Evolutionary conservation across 2,113 vertebrate species (phyloP).

Genomic region (Periophthalmus modestus): DNA sequence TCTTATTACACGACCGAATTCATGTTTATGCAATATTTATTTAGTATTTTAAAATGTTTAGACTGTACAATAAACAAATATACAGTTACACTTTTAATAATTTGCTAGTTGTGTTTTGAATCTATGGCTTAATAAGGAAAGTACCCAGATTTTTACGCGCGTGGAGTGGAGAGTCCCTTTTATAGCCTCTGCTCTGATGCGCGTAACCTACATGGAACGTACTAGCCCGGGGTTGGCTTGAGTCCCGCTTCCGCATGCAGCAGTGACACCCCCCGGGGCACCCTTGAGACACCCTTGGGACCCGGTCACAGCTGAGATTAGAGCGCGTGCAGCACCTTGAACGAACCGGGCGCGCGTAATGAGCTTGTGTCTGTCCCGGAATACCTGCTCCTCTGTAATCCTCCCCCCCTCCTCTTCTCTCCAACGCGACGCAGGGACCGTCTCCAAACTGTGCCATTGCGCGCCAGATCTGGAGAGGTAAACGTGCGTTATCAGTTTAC

Average conservation of each 20-base stretch:
- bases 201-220: not conserved
- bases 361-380: slow-evolving; percentile 69
- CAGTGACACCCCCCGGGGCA: slow-evolving; percentile 1
- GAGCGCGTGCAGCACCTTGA: slow-evolving; percentile 32
- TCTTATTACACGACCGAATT: not conserved
- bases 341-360: slow-evolving; percentile 74
- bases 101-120: not conserved
- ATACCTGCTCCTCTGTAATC: slow-evolving; percentile 47
- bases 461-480: not conserved
- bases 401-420: slow-evolving; percentile 23
- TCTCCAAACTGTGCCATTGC: not conserved
- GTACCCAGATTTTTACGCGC: not conserved
- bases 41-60: not conserved
- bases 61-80: not conserved
- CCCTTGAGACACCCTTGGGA: slow-evolving; percentile 12
- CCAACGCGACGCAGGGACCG: not conserved
- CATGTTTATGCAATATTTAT: not conserved
- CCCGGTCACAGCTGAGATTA: slow-evolving; percentile 65
- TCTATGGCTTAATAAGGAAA: too few relatives aligned
- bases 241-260: not conserved
- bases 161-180: not conserved
- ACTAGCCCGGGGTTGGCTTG: not conserved
- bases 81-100: not conserved
- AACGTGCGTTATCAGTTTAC: too few relatives aligned
- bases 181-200: not conserved